Conservation (phyloP, 2,888 invertebrate genomes). For the Archips crataeganus region DNA sequence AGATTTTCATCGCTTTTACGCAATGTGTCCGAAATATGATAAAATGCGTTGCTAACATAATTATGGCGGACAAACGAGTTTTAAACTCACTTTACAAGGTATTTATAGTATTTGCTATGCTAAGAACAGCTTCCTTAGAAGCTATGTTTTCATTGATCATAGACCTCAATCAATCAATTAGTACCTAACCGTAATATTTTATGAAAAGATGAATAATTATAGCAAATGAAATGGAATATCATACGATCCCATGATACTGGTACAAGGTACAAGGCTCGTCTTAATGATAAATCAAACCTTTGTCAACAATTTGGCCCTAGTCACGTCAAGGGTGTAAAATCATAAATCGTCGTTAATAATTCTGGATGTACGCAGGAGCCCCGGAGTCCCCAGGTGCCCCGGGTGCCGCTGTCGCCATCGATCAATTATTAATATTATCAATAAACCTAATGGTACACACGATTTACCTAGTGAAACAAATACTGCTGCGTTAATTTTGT, state of each 20-base stretch:
- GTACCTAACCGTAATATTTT: too few species aligned
- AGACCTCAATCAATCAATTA: too few species aligned
- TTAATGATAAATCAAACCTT: background rate
- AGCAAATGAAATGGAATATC: background rate
- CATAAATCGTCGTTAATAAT: slow-evolving; percentile 18
- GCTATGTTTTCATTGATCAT: too few species aligned
- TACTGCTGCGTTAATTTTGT: slow-evolving; percentile 2
- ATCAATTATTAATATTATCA: slow-evolving; percentile 12
- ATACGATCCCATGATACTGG: background rate
- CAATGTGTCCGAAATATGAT: too few species aligned
- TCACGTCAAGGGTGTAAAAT: slow-evolving; percentile 3
- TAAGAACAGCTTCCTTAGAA: too few species aligned
- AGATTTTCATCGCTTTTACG: too few species aligned
- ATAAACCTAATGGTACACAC: slow-evolving; percentile 6
- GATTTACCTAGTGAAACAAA: background rate
- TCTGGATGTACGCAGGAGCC: background rate
- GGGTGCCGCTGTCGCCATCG: background rate
- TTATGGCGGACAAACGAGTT: too few species aligned
- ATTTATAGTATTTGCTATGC: too few species aligned
- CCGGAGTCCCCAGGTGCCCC: slow-evolving; percentile 3
- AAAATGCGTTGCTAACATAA: too few species aligned
- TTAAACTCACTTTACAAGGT: too few species aligned
- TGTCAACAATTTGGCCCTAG: slow-evolving; percentile 6
- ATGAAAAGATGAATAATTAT: too few species aligned
- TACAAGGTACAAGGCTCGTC: background rate